These are phyloP conservation scores for Coronaproctus castanopsis DNA, from an alignment of 2,888 invertebrate species.

Conservation along the genomic window DNA sequence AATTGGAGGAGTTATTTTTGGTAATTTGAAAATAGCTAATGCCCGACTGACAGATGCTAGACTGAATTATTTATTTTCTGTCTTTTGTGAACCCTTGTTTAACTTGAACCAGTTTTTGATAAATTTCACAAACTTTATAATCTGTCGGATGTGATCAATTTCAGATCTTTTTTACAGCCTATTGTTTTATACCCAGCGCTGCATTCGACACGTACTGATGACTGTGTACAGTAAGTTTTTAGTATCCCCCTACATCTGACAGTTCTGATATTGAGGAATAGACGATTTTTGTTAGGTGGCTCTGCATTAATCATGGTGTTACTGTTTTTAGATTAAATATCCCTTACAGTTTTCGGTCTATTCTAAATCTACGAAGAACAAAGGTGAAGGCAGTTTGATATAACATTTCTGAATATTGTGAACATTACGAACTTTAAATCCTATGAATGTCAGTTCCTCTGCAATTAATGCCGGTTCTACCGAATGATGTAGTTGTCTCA, in stretches of 20 bases:
- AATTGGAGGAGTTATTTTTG: no score
- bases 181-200: neutral
- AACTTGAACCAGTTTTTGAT: neutral
- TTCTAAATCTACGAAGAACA: neutral
- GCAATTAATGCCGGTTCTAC: neutral
- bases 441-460: neutral
- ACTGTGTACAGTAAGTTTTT: neutral
- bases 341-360: neutral
- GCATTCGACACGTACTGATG: neutral
- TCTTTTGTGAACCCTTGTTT: neutral
- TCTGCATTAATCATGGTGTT: neutral
- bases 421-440: neutral
- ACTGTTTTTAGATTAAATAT: neutral
- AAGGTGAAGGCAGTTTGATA: neutral
- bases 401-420: no score
- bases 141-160: neutral
- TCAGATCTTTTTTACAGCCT: neutral
- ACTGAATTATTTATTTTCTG: no score
- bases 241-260: neutral
- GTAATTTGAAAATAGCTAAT: no score
- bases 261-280: neutral
- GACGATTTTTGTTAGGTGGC: neutral
- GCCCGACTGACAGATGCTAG: no score
- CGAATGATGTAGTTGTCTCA: neutral
- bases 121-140: neutral